phyloP scores from a whole-genome alignment of 2,113 vertebrate species.

The Eptatretus burgeri region DNA sequence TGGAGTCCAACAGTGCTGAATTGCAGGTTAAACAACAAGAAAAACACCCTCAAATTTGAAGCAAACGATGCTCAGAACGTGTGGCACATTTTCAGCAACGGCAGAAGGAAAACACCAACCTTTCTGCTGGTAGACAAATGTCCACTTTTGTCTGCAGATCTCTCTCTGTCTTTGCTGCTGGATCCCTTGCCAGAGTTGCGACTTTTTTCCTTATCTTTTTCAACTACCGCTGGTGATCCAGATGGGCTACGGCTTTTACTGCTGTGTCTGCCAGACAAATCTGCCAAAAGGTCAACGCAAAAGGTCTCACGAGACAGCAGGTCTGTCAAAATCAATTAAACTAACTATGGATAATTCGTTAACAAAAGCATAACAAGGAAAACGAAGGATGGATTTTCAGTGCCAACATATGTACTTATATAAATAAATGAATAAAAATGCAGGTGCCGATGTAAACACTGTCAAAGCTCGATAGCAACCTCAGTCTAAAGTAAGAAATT shows the following conservation, averaged over 20 bases:
- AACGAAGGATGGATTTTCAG: background rate
- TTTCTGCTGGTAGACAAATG: slow-evolving; percentile 75
- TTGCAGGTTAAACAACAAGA: no score
- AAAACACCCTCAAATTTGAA: background rate
- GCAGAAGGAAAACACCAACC: slow-evolving; percentile 17
- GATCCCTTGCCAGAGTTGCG: slow-evolving; percentile 28
- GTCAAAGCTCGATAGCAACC: no score
- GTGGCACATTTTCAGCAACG: slow-evolving; percentile 11
- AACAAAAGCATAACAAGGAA: background rate
- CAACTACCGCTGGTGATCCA: slow-evolving; percentile 51
- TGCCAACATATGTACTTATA: no score
- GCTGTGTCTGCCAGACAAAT: slow-evolving; percentile 13
- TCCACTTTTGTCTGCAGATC: slow-evolving; percentile 51
- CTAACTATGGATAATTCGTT: no score
- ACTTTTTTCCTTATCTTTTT: slow-evolving; percentile 65
- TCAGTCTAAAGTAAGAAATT: no score
- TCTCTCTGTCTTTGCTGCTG: slow-evolving; percentile 76
- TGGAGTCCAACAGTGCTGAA: no score
- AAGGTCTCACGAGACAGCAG: no score
- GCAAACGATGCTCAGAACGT: no score
- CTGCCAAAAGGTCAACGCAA: no score
- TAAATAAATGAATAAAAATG: background rate
- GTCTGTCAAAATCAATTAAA: no score
- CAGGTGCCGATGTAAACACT: no score
- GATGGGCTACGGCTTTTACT: slow-evolving; percentile 73